phyloP scores from a whole-genome alignment of 2,888 invertebrate genomes.

The Tolmerus cingulatus region DNA sequence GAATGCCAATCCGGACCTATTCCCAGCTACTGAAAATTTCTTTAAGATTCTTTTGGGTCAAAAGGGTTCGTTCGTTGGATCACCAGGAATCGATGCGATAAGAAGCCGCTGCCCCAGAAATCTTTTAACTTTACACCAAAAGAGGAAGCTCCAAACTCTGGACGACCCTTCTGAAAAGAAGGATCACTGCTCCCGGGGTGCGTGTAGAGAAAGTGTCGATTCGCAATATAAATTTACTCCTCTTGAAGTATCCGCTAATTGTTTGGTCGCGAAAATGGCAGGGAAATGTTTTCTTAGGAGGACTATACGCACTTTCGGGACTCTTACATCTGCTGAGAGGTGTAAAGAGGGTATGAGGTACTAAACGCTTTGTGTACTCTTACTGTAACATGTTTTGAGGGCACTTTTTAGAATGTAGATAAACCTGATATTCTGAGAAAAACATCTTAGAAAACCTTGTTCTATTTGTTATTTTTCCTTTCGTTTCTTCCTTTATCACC shows the following conservation, averaged over 20 bases:
- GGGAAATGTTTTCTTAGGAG: neutral
- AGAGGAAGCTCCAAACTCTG: neutral
- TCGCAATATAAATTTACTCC: neutral
- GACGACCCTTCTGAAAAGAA: neutral
- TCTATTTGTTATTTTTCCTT: no score
- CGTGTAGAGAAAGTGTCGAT: neutral
- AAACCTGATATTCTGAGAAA: neutral
- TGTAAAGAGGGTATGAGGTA: neutral
- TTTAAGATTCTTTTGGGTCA: slow-evolving; percentile 11
- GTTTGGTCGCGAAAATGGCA: neutral
- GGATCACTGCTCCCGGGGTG: neutral
- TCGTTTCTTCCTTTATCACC: no score
- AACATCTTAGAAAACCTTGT: neutral
- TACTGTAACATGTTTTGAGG: neutral
- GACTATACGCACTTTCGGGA: neutral
- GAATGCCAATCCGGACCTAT: neutral
- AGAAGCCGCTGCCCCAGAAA: slow-evolving; percentile 7
- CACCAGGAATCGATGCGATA: slow-evolving; percentile 17
- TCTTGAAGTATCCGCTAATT: neutral
- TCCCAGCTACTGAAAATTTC: neutral
- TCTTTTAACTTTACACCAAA: neutral
- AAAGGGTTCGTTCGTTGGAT: slow-evolving; percentile 14
- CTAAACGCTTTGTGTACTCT: neutral
- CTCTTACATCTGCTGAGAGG: neutral
- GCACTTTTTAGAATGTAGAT: neutral